phyloP scores from a whole-genome alignment of 2,797 vertebrate genomes.

The Meriones psammophilus region DNA sequence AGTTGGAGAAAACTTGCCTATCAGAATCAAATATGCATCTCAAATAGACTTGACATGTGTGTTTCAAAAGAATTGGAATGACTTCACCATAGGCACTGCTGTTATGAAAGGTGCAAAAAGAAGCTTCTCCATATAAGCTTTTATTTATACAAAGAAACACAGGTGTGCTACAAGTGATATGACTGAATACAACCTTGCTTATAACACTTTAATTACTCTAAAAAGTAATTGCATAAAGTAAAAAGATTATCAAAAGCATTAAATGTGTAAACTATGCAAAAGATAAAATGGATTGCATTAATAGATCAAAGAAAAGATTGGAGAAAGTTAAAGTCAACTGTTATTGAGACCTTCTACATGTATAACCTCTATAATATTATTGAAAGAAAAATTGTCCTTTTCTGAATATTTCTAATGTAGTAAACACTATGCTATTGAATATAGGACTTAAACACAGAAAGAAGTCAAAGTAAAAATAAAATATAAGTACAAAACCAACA shows the following conservation, averaged over 20 bases:
- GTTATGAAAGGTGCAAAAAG: neutral
- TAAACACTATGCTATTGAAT: neutral
- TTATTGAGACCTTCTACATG: neutral
- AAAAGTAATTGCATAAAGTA: neutral
- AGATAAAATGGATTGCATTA: neutral
- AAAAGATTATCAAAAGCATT: neutral
- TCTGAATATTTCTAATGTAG: neutral
- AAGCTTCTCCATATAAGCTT: neutral
- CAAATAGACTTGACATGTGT: neutral
- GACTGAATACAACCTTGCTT: neutral
- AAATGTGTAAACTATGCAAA: neutral
- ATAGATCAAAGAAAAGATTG: neutral
- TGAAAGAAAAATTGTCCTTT: neutral
- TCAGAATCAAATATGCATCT: neutral
- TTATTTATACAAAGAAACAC: neutral
- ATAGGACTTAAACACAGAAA: neutral
- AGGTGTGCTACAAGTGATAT: neutral
- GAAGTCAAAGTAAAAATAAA: neutral
- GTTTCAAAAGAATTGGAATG: neutral
- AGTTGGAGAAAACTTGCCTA: neutral
- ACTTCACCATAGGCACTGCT: neutral
- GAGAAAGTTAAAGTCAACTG: neutral
- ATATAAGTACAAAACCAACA: neutral
- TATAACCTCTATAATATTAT: neutral
- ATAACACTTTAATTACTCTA: neutral